Base-by-base conservation (phyloP, 2,797 vertebrate genomes). In the Fistularia commersonii region DNA sequence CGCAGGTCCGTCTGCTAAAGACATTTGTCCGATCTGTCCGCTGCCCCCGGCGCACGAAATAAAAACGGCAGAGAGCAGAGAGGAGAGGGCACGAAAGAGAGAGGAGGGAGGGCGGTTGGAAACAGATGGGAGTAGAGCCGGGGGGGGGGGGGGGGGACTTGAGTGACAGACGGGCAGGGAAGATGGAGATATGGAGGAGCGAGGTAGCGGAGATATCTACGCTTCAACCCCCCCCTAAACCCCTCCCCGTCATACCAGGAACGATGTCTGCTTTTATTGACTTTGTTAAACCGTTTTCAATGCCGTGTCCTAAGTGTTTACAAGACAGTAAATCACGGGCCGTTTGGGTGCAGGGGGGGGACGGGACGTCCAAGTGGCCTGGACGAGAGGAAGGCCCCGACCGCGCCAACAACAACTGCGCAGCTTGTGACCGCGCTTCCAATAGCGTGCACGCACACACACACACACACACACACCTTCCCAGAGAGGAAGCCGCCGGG, bases 281-380 rank as follows among this genome's bases (percentile, higher is more conserved):
- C 88, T 91, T 90, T 91, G 90, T 90, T 90, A 89, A 90, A 90
- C 78, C 80, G n/a, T 91, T 91, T 89, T 86, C 88, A 90, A 86
- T 89, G 87, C 83, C 88, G 83, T 85, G 85, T 91, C 87, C 86
- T 86, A 90, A 86, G 90, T 91, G 90, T 91, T 91, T 91, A 91
- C 89, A 90, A 90, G 90, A 90, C 83, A 80, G 85, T 91, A 91
- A 91, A 90, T 90, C 85, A 88, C 69, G 55, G 74, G 72, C 73
- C 70, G 66, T 78, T 82, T 83, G 33, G 64, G 60, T 62, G 57
- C 61, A 61, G 76, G 78, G 67, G 50, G 23, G 23, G 23, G 23
- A 23, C 23, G 23, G 23, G 8, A 11, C 13, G 11, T 41, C 68
- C 41, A 64, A 77, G 63, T 69, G 13, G 13, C 33, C 48, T 49